These are phyloP conservation scores for Pao palembangensis DNA, from an alignment of 2,113 vertebrate species.

Conservation along the genomic window DNA sequence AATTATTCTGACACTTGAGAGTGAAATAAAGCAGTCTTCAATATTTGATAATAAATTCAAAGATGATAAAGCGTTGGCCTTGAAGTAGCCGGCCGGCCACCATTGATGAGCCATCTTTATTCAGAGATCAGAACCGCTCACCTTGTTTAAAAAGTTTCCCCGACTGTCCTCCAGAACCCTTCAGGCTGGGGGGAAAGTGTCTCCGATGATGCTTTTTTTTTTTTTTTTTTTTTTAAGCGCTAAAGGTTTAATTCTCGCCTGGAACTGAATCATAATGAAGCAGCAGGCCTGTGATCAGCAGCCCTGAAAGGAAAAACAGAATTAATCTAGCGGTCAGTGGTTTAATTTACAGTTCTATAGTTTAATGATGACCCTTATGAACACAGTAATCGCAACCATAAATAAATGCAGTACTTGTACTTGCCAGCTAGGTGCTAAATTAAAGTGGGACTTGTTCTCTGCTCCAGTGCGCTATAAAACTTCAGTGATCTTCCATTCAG, in stretches of 20 bases:
- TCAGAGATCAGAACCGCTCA: slow-evolving; percentile 34
- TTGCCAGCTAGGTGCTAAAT: slow-evolving; percentile 53
- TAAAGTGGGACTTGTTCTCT: slow-evolving; percentile 55
- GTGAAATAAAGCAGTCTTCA: slow-evolving; percentile 57
- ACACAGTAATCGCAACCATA: slow-evolving; percentile 24
- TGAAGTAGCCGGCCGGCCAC: slow-evolving; percentile 11
- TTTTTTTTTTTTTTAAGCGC: too few relatives aligned
- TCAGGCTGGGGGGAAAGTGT: slow-evolving; percentile 19
- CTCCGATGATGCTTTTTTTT: slow-evolving; percentile 12
- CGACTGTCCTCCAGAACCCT: slow-evolving; percentile 10
- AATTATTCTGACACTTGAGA: slow-evolving; percentile 62
- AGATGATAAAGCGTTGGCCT: slow-evolving; percentile 52
- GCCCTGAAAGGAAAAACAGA: neutral
- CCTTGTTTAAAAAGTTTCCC: slow-evolving; percentile 15
- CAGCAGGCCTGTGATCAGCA: neutral
- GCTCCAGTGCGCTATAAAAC: slow-evolving; percentile 63
- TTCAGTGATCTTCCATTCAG: slow-evolving; percentile 66
- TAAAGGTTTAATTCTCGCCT: neutral
- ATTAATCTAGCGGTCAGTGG: slow-evolving; percentile 2
- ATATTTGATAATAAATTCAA: slow-evolving; percentile 69
- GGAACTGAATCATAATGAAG: neutral
- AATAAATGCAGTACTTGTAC: slow-evolving; percentile 35
- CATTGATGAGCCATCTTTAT: slow-evolving; percentile 36
- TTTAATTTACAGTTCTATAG: slow-evolving; percentile 24
- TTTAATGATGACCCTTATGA: slow-evolving; percentile 40